Evolutionary conservation across 2,888 invertebrate species (phyloP), one percentile per base, ranked within the genome.

Genomic region (Pasiphila rectangulata): DNA sequence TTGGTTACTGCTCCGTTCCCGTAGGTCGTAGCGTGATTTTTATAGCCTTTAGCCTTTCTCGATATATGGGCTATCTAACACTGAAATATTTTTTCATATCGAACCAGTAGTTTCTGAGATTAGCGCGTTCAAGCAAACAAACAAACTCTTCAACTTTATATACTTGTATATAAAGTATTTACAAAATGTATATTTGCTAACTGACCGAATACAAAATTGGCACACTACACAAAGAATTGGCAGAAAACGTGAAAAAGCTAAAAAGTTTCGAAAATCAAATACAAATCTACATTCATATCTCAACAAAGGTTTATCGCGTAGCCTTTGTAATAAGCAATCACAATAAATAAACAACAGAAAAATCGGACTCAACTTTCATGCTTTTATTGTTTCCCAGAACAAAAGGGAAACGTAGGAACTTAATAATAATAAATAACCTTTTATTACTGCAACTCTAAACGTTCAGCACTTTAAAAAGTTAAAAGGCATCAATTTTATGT

Each of bases 401-500:
- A 48, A 42, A 46, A 24, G 47, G 15, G 27, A 38, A 38, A 21
- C 23, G 4, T 17, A 47, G 39, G 38, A 46, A 44, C 38, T 30
- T 19, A 29, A 45, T 29, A 20, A 19, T 13, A 44, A 58, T 66
- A 61, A 64, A 63, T 59, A 53, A 56, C 45, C 37, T 13, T 59
- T 63, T 52, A 40, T 34, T 47, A 50, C 39, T 54, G 60, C 64
- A 69, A 51, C 64, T 58, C 59, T 63, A 59, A 54, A 49, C 48
- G 59, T 61, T 73, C 27, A 13, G 13, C 27, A 27, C 3, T 13
- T 27, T 13, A 27, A 13, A 12, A 25, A 7, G 13, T 7, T 27
- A 13, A 27, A 13, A 4, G n/a, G n/a, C n/a, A n/a, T n/a, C n/a
- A n/a, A n/a, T 62, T 67, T 69, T 66, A 72, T 69, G 71, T 73